phyloP scores from a whole-genome alignment of 2,797 vertebrate species.

The Bucorvus abyssinicus region DNA sequence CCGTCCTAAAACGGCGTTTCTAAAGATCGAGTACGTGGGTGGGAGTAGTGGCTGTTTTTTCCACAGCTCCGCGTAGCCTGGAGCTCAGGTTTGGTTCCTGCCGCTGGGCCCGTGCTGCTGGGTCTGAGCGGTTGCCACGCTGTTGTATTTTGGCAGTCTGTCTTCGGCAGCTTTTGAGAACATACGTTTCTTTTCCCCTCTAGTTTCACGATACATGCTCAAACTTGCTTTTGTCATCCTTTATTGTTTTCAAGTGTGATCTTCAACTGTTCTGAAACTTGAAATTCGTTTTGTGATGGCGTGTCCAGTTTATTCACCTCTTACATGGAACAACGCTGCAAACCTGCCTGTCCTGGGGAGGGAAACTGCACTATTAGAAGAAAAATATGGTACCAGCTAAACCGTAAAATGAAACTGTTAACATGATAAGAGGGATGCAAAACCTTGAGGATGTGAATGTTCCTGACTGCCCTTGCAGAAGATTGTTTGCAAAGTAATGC shows the following conservation, averaged over 20 bases:
- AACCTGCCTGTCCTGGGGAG: neutral
- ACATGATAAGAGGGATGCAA: fast-evolving
- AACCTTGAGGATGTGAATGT: neutral
- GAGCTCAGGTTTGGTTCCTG: neutral
- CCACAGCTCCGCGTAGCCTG: neutral
- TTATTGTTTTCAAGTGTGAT: neutral
- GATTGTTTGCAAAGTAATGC: neutral
- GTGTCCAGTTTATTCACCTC: neutral
- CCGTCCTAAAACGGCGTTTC: neutral
- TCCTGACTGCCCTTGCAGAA: neutral
- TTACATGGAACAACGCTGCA: neutral
- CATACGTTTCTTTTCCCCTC: neutral
- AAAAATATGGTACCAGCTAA: neutral
- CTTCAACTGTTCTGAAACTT: neutral
- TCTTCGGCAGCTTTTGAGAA: neutral
- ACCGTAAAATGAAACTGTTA: neutral
- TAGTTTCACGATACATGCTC: neutral
- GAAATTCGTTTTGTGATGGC: neutral
- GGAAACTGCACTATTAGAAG: neutral
- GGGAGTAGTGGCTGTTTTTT: neutral
- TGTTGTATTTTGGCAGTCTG: neutral
- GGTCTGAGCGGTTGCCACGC: neutral
- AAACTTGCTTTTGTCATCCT: neutral
- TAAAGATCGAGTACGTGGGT: neutral
- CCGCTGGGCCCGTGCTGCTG: neutral